Evolutionary conservation across 2,113 vertebrate species (phyloP).

Genomic region (Clinocottus analis): DNA sequence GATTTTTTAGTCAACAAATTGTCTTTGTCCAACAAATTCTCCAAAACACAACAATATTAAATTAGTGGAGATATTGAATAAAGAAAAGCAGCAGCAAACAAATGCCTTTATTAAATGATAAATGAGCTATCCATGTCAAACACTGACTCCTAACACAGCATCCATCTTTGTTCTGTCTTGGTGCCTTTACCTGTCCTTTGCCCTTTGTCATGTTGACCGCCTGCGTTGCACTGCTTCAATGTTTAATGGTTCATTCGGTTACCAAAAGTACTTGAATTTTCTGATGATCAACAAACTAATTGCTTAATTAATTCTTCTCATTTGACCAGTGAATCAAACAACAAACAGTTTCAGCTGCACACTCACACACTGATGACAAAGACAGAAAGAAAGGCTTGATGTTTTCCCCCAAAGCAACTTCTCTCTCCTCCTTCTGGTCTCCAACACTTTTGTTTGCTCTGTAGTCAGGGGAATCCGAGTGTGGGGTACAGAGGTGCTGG

Average conservation of each 20-base stretch:
- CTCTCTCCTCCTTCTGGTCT: conserved; percentile 9
- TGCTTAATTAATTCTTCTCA: conserved; percentile 6
- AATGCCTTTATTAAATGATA: too few species aligned
- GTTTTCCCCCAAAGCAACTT: conserved; percentile 23
- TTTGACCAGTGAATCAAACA: background rate
- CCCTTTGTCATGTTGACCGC: background rate
- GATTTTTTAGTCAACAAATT: background rate
- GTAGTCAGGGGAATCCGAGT: conserved; percentile 53
- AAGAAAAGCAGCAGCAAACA: too few species aligned
- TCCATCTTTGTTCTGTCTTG: background rate
- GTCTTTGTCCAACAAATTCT: background rate
- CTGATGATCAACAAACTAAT: background rate
- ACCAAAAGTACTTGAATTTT: background rate
- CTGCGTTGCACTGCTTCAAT: background rate
- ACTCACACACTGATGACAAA: background rate
- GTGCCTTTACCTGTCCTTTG: background rate
- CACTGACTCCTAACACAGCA: background rate
- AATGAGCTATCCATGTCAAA: background rate
- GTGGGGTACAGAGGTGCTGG: conserved; percentile 57
- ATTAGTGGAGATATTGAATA: background rate
- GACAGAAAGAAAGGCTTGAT: conserved; percentile 21
- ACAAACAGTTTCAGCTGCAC: background rate
- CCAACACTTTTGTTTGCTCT: conserved; percentile 35
- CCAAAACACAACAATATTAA: background rate
- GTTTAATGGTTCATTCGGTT: background rate